phyloP scores from a whole-genome alignment of 2,113 vertebrate genomes.

The Poicephalus gulielmi region DNA sequence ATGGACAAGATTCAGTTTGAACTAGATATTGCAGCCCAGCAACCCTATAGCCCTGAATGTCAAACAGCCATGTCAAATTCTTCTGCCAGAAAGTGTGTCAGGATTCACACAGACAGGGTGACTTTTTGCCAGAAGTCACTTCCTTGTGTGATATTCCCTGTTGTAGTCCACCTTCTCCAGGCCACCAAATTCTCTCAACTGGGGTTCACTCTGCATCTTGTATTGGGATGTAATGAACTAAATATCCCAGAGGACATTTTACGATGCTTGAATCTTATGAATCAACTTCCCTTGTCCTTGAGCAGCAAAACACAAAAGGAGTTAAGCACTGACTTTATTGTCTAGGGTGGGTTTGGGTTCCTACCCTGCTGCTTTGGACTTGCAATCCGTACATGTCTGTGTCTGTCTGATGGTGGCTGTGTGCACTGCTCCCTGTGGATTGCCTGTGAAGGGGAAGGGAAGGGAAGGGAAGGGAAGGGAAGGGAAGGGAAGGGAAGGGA shows the following conservation, averaged over 20 bases:
- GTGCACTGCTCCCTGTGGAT: not conserved
- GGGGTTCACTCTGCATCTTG: not conserved
- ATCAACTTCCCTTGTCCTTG: conserved; percentile 23
- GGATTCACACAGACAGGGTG: conserved; percentile 46
- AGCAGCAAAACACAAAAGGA: conserved; percentile 45
- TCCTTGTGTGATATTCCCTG: not conserved
- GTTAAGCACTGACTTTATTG: conserved; percentile 55
- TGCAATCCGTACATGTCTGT: not conserved
- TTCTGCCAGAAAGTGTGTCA: conserved; percentile 55
- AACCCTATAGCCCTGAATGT: conserved; percentile 72
- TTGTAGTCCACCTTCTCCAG: not conserved
- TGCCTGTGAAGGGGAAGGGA: too few species aligned
- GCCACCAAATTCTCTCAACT: conserved; percentile 24
- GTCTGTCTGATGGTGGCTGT: not conserved
- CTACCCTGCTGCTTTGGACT: conserved; percentile 27
- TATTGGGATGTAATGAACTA: not conserved
- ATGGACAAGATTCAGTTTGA: conserved; percentile 75
- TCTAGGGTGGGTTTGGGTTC: conserved; percentile 28
- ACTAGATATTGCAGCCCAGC: conserved; percentile 69
- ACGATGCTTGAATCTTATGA: not conserved
- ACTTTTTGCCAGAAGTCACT: conserved; percentile 54
- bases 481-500: too few species aligned
- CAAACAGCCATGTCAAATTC: conserved; percentile 72
- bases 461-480: too few species aligned
- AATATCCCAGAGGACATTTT: not conserved